Percentiles rank a stretch among this genome's conserved stretches.
These are phyloP conservation scores for Brienomyrus longianalis DNA, from an alignment of 2,113 vertebrate genomes.

Conservation along the genomic window DNA sequence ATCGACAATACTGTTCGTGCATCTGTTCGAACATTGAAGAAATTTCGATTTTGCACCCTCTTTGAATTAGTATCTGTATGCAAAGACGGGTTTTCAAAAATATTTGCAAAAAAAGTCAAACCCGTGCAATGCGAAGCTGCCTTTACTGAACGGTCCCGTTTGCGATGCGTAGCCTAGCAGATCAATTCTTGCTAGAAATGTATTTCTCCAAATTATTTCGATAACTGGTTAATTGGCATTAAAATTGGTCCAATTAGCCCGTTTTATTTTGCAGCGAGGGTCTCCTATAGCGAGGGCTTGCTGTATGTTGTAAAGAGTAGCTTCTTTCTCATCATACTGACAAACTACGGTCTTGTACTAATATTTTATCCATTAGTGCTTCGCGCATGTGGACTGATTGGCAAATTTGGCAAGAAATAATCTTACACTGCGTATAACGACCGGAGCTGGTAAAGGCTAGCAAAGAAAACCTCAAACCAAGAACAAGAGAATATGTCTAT, in stretches of 20 bases:
- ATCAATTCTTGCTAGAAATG: neutral
- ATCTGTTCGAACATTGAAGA: slow-evolving; percentile 35
- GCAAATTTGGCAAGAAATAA: slow-evolving; percentile 21
- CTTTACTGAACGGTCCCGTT: neutral
- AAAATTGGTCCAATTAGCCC: slow-evolving; percentile 53
- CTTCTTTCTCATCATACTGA: slow-evolving; percentile 20
- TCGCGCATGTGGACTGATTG: slow-evolving; percentile 9
- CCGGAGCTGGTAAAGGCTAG: neutral
- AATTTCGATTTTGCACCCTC: slow-evolving; percentile 41
- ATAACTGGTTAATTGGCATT: slow-evolving; percentile 26
- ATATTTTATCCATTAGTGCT: slow-evolving; percentile 26
- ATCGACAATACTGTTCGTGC: slow-evolving; percentile 6
- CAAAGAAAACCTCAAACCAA: slow-evolving; percentile 19
- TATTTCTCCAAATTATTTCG: slow-evolving; percentile 6
- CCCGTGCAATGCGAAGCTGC: slow-evolving; percentile 15
- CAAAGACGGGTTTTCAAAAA: slow-evolving; percentile 36
- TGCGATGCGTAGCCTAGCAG: neutral
- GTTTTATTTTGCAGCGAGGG: slow-evolving; percentile 36
- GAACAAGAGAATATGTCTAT: slow-evolving; percentile 32
- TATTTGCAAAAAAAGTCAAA: slow-evolving; percentile 33
- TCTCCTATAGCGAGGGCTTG: slow-evolving; percentile 11
- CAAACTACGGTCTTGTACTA: slow-evolving; percentile 12
- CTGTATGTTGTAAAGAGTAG: neutral
- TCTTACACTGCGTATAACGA: slow-evolving; percentile 25
- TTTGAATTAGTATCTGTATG: slow-evolving; percentile 28